Base-by-base conservation (phyloP, 2,797 vertebrate genomes). In the Enteromius trimaculatus region DNA sequence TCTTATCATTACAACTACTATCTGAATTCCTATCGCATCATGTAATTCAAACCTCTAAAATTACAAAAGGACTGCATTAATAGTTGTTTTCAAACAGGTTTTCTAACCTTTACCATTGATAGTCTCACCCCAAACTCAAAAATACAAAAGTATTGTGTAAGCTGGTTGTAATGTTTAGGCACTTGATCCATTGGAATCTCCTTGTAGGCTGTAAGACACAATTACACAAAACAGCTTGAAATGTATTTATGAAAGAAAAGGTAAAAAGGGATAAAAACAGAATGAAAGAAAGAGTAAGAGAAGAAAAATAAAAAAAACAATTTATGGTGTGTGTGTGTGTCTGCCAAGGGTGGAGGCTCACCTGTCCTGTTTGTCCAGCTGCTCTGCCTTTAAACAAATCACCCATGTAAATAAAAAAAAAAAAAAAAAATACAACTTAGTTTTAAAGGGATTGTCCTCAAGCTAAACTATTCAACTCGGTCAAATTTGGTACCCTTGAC, bases 301-400 rank as follows among this genome's bases (percentile, higher is more conserved):
- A 58, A 23, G 13, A 1, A 9, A 58, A 58, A 37, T 14, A 55
- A 8, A 75, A 8, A 75, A 31, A 75, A n/a, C 31, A 21, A 39
- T 21, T 16, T 1, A 1, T 37, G 11, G 1, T 34, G 34, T 34
- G 31, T 31, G 2, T 2, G 60, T 39, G 39, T 42, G 39, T 58
- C 31, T 14, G 13, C 19, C 8, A 39, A 29, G 31, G 16, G n/a
- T 31, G 51, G n/a, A 70, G 6, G 8, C 55, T 42, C 39, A 23
- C 37, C 66, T 64, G 14, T 71, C 79, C 68, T 31, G 79, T 49
- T 29, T 64, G 17, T 71, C 14, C 79, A 66, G 23, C 2, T 72
- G 55, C 55, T 62, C 47, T 72, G 21, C 26, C 29, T 80, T 1
- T 60, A 81, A 72, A 62, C 79, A 81, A 81, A 71, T 62, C 1